A percentile compares a stretch with the other conserved stretches of the same genome.
Conservation (phyloP, 2,113 vertebrate genomes). For the Engystomops pustulosus region DNA sequence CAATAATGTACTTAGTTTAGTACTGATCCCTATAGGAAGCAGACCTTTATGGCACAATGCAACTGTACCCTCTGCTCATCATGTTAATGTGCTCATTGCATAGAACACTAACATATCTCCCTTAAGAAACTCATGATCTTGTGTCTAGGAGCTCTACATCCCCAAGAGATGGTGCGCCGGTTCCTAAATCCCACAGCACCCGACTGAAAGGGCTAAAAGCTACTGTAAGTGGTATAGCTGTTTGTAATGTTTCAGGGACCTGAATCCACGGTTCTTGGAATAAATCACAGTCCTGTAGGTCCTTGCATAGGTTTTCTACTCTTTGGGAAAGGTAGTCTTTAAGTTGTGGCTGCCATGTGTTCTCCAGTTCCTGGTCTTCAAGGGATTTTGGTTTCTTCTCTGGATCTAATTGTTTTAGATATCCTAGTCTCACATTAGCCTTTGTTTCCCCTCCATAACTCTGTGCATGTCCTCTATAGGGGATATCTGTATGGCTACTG, state of each 20-base stretch:
- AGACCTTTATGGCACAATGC: too few species aligned
- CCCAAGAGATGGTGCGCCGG: slow-evolving; percentile 22
- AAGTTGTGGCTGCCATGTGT: neutral
- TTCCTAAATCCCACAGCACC: slow-evolving; percentile 31
- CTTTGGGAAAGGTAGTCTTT: slow-evolving; percentile 39
- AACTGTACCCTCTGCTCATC: too few species aligned
- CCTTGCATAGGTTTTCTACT: neutral
- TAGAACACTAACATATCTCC: neutral
- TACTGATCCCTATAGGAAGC: too few species aligned
- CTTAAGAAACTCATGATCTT: slow-evolving; percentile 11
- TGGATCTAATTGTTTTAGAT: slow-evolving; percentile 17
- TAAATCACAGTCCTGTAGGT: neutral
- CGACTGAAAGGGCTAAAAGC: slow-evolving; percentile 45
- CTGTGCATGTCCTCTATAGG: neutral
- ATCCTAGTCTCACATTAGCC: neutral
- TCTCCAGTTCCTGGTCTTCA: neutral
- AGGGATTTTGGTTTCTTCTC: neutral
- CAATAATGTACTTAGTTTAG: too few species aligned
- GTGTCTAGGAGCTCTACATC: slow-evolving; percentile 48
- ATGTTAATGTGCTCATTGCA: too few species aligned
- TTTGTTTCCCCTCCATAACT: neutral
- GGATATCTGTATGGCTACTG: neutral
- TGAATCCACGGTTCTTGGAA: slow-evolving; percentile 39
- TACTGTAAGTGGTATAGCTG: neutral
- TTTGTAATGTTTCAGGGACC: neutral